These are phyloP conservation scores for Halcyon senegalensis DNA, from an alignment of 2,113 vertebrate species.

Conservation along the genomic window DNA sequence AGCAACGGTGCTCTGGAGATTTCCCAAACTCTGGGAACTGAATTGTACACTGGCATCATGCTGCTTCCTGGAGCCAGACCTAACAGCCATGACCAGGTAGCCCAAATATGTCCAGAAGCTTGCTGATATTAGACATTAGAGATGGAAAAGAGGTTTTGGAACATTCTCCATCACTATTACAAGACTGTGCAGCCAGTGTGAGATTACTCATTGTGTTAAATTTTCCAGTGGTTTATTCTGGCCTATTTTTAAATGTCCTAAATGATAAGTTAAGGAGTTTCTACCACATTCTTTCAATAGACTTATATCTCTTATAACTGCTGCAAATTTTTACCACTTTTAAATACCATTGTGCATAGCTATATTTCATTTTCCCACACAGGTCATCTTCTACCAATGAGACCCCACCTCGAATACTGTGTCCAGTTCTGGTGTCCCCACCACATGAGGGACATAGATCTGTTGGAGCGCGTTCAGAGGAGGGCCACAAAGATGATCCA, in stretches of 20 bases:
- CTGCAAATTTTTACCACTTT: not conserved
- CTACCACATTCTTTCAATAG: not conserved
- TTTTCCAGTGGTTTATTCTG: slow-evolving; percentile 1
- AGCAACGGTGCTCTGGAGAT: not conserved
- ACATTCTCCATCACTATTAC: not conserved
- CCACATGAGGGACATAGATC: too few relatives aligned
- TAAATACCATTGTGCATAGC: not conserved
- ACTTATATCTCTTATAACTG: not conserved
- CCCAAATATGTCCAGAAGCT: not conserved
- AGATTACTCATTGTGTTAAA: not conserved
- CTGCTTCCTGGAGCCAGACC: slow-evolving; percentile 10
- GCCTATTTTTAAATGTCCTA: not conserved
- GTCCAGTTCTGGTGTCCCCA: too few relatives aligned
- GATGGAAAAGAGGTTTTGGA: not conserved
- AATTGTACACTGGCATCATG: not conserved
- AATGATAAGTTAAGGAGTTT: not conserved
- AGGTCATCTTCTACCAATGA: not conserved
- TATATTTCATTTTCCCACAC: not conserved
- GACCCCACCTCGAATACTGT: too few relatives aligned
- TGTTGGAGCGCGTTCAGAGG: too few relatives aligned
- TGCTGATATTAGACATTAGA: not conserved
- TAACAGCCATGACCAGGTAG: not conserved
- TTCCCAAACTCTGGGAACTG: not conserved
- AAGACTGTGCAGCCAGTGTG: not conserved
- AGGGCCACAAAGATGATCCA: too few relatives aligned